Evolutionary conservation across 1,140 invertebrate species (phyloP).

Genomic region (Gryon sp.): DNA sequence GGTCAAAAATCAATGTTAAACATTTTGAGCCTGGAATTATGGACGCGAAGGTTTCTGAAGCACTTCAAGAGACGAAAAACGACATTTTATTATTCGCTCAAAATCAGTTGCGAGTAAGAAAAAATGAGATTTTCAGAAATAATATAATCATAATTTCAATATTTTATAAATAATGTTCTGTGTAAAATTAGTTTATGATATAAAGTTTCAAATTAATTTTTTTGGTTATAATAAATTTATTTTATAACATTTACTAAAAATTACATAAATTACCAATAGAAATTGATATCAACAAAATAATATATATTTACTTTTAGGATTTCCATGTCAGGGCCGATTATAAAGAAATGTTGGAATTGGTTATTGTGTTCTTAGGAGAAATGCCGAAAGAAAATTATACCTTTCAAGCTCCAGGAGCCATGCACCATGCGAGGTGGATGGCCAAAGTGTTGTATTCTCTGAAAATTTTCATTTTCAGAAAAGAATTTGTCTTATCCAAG

Average conservation of each 20-base stretch:
- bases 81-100: too few relatives aligned
- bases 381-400: slow-evolving; percentile 60
- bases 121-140: slow-evolving; percentile 11
- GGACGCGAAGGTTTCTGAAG: background rate
- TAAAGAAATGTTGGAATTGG: slow-evolving; percentile 71
- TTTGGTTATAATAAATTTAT: too few relatives aligned
- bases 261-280: too few relatives aligned
- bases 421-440: slow-evolving; percentile 71
- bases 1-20: background rate
- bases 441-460: slow-evolving; percentile 71
- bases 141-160: too few relatives aligned
- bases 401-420: slow-evolving; percentile 69
- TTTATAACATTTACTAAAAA: too few relatives aligned
- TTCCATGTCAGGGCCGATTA: slow-evolving; percentile 68
- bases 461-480: slow-evolving; percentile 66
- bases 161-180: too few relatives aligned
- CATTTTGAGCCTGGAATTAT: background rate
- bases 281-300: background rate
- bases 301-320: slow-evolving; percentile 6
- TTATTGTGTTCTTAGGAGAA: slow-evolving; percentile 71
- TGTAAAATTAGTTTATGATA: too few relatives aligned
- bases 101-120: background rate
- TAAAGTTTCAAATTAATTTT: too few relatives aligned
- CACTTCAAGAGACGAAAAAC: too few relatives aligned
- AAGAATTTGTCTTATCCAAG: background rate